phyloP scores from a whole-genome alignment of 64 coral and sea anemone species.

The Trachythela sp. region DNA sequence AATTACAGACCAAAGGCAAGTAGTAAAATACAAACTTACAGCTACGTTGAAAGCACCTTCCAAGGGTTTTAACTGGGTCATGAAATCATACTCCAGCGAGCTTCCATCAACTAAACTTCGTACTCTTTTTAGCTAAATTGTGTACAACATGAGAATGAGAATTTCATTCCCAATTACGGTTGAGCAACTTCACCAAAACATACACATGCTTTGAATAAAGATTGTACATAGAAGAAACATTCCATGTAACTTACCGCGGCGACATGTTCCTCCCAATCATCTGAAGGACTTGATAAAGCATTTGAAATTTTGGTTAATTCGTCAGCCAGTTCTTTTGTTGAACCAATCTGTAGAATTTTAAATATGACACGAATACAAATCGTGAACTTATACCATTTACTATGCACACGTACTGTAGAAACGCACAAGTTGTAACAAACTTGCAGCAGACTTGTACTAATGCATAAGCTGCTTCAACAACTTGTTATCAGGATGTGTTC shows the following conservation, averaged over 20 bases:
- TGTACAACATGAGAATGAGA: background rate
- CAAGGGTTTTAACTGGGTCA: slow-evolving; percentile 51
- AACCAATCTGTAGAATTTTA: slow-evolving; percentile 62
- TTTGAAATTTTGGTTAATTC: slow-evolving; percentile 83
- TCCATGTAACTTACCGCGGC: slow-evolving; percentile 56
- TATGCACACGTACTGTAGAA: too few species aligned
- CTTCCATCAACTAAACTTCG: slow-evolving; percentile 66
- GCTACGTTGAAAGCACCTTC: slow-evolving; percentile 92
- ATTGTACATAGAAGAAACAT: background rate
- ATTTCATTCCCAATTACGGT: background rate
- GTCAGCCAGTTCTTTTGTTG: slow-evolving; percentile 64
- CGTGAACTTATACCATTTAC: too few species aligned
- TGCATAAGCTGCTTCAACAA: too few species aligned
- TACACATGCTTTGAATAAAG: too few species aligned
- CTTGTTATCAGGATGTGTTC: too few species aligned
- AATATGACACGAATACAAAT: too few species aligned
- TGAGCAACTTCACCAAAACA: background rate
- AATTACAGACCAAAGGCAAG: background rate
- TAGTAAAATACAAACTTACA: slow-evolving; percentile 50
- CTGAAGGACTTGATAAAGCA: slow-evolving; percentile 73
- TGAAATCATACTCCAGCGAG: slow-evolving; percentile 68
- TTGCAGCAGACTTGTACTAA: too few species aligned
- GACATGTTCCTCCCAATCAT: slow-evolving; percentile 94
- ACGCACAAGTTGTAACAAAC: too few species aligned
- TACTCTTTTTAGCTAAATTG: slow-evolving; percentile 66